Evolutionary conservation across 2,888 invertebrate genomes (phyloP).

Genomic region (Byasa hedistus): DNA sequence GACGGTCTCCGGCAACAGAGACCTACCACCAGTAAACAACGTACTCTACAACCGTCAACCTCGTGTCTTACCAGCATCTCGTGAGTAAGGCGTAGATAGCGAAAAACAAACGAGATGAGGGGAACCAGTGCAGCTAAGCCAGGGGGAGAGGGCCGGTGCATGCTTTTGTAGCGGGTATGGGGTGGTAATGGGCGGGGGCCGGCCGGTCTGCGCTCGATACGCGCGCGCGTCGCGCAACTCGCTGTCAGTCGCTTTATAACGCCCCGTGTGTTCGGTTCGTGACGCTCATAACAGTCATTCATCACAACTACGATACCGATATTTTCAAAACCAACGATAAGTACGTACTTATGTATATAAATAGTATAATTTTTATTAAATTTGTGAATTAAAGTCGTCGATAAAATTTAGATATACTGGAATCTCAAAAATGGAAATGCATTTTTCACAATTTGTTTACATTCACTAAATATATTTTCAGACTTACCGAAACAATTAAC

Average conservation of each 20-base stretch:
- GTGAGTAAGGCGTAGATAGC: constrained; percentile 27
- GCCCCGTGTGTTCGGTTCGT: constrained; percentile 50
- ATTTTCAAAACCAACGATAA: constrained; percentile 52
- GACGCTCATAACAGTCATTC: constrained; percentile 47
- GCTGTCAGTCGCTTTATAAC: constrained; percentile 68
- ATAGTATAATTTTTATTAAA: neutral
- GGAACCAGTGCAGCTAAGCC: constrained; percentile 36
- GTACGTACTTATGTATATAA: constrained; percentile 62
- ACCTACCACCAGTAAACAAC: too few relatives aligned
- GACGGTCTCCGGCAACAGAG: too few relatives aligned
- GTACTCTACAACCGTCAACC: constrained; percentile 17
- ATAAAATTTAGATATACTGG: neutral
- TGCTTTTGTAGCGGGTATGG: constrained; percentile 49
- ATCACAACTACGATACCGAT: constrained; percentile 70
- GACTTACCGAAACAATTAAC: constrained; percentile 28
- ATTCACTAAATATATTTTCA: constrained; percentile 58
- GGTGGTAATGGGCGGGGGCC: constrained; percentile 54
- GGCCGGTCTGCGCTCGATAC: constrained; percentile 71
- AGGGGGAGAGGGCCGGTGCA: constrained; percentile 33
- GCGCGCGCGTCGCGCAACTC: constrained; percentile 70
- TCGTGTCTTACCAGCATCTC: constrained; percentile 29
- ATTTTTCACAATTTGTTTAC: constrained; percentile 63
- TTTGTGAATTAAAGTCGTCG: neutral
- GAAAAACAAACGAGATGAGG: constrained; percentile 34
- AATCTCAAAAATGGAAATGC: constrained; percentile 19